Conservation (phyloP, 53 echinoderm and acorn worm genomes). For the Arbacia lixula region DNA sequence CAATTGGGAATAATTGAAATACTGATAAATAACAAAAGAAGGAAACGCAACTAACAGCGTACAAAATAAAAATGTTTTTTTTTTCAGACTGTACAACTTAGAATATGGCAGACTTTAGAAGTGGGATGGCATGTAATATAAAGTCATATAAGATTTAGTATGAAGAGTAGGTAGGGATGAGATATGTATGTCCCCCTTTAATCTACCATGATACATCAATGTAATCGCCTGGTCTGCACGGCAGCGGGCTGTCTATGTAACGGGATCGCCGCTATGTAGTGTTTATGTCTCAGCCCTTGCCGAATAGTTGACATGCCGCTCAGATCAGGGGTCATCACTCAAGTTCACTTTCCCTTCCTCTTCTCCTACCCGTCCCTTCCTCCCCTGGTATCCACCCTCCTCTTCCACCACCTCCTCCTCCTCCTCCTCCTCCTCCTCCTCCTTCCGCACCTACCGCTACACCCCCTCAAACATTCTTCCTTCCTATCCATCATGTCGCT, state of each 20-base stretch:
- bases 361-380: constrained; percentile 2
- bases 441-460: neutral
- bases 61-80: too few relatives aligned
- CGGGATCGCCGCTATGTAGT: constrained; percentile 37
- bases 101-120: too few relatives aligned
- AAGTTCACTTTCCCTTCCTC: constrained; percentile 15
- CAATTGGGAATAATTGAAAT: too few relatives aligned
- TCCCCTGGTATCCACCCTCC: neutral
- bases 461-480: neutral
- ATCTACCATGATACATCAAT: constrained; percentile 2
- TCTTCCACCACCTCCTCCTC: constrained; percentile 22
- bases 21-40: too few relatives aligned
- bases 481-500: neutral
- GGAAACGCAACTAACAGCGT: too few relatives aligned
- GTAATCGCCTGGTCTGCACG: constrained; percentile 21
- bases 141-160: too few relatives aligned
- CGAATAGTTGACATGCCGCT: constrained; percentile 20
- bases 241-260: constrained; percentile 46
- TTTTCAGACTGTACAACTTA: too few relatives aligned
- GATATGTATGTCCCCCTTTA: constrained; percentile 26
- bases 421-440: neutral
- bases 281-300: constrained; percentile 49
- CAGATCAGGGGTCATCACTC: constrained; percentile 47
- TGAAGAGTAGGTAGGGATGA: too few relatives aligned
- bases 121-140: too few relatives aligned